Evolutionary conservation across 1,140 invertebrate genomes (phyloP).

Genomic region (Aporrectodea caliginosa): DNA sequence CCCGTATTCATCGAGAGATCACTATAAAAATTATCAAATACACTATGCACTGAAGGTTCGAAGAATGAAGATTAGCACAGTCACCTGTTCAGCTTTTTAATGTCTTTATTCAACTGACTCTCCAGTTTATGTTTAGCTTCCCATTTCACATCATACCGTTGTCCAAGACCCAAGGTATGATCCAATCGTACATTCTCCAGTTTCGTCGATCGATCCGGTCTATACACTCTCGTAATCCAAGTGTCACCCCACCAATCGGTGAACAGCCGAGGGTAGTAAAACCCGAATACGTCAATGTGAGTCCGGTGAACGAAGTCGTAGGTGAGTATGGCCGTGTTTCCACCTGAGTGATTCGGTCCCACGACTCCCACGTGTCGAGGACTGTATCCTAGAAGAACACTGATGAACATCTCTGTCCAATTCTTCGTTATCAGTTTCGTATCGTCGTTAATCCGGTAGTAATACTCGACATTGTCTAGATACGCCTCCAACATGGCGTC

Average conservation of each 20-base stretch:
- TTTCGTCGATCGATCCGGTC: neutral
- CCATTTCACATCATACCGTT: constrained; percentile 15
- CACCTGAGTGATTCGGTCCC: constrained; percentile 7
- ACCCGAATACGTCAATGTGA: constrained; percentile 14
- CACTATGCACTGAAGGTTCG: no score
- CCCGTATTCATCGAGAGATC: no score
- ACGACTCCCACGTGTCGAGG: neutral
- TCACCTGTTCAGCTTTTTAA: constrained; percentile 13
- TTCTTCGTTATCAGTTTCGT: constrained; percentile 14
- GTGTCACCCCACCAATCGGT: constrained; percentile 10
- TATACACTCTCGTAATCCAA: constrained; percentile 15
- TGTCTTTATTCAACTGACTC: constrained; percentile 16
- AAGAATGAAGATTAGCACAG: no score
- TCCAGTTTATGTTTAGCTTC: neutral
- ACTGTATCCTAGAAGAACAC: constrained; percentile 3
- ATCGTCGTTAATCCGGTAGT: constrained; percentile 33
- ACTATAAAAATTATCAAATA: no score
- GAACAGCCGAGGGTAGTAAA: constrained; percentile 14
- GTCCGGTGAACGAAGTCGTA: constrained; percentile 25
- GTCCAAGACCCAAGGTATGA: constrained; percentile 20
- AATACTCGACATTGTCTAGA: constrained; percentile 30
- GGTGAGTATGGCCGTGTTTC: constrained; percentile 12
- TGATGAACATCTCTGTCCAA: constrained; percentile 30
- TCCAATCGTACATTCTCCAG: neutral
- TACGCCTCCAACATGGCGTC: constrained; percentile 33